These are phyloP conservation scores for Tyrannus savana DNA, from an alignment of 2,113 vertebrate genomes.

Conservation along the genomic window DNA sequence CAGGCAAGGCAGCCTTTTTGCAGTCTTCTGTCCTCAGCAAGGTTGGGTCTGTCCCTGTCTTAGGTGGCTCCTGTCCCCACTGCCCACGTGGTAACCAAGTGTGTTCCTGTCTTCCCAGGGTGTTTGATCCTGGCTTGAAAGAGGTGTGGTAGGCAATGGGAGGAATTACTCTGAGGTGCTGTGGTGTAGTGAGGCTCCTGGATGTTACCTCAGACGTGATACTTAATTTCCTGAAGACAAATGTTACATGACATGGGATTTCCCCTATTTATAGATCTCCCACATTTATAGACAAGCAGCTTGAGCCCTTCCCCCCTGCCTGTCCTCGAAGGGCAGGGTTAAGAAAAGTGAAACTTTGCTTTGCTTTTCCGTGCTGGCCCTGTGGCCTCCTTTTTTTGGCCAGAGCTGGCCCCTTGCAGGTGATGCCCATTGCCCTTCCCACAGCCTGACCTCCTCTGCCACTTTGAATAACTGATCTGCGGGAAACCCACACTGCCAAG, in stretches of 20 bases:
- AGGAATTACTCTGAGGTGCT: neutral
- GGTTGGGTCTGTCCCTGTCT: neutral
- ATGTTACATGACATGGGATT: neutral
- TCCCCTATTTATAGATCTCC: neutral
- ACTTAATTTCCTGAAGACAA: neutral
- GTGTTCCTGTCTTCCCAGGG: neutral
- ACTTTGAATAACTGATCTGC: constrained; percentile 75
- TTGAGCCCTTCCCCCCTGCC: neutral
- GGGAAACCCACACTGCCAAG: constrained; percentile 79
- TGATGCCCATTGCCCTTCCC: neutral
- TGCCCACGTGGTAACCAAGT: accelerated
- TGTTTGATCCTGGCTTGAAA: neutral
- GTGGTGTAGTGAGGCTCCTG: neutral
- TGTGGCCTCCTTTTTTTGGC: neutral
- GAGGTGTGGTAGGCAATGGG: neutral
- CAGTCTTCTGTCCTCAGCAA: neutral
- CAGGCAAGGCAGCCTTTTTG: neutral
- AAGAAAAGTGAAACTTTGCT: neutral
- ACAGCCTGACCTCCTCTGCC: constrained; percentile 29
- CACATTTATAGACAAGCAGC: neutral
- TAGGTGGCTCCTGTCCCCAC: neutral
- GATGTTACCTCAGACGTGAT: accelerated
- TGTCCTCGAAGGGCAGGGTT: neutral
- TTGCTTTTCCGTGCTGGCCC: neutral
- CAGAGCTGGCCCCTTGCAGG: neutral